These are phyloP conservation scores for Callionymus lyra DNA, from an alignment of 2,113 vertebrate genomes.

Conservation along the genomic window DNA sequence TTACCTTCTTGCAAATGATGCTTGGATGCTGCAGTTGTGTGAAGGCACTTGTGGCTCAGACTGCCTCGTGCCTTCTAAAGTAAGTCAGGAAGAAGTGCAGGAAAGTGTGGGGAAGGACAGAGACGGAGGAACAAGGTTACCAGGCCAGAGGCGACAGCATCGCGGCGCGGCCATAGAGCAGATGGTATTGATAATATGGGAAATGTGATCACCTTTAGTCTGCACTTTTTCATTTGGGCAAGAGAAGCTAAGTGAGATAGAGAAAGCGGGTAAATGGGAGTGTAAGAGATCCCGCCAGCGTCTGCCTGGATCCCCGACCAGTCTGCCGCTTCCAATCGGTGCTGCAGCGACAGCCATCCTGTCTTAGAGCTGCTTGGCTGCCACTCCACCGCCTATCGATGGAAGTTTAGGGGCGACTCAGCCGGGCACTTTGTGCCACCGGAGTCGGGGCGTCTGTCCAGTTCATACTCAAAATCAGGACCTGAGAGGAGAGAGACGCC, in stretches of 20 bases:
- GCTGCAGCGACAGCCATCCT: constrained; percentile 66
- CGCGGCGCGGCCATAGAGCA: constrained; percentile 29
- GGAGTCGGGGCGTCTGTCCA: constrained; percentile 80
- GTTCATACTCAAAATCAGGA: constrained; percentile 46
- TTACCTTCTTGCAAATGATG: too few species aligned
- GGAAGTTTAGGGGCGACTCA: constrained; percentile 47
- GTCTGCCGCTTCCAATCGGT: constrained; percentile 45
- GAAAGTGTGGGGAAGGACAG: constrained; percentile 15
- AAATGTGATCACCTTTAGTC: constrained; percentile 62
- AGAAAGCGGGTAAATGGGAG: constrained; percentile 16
- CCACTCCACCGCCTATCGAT: constrained; percentile 62
- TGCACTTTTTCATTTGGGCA: constrained; percentile 40
- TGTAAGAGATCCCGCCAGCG: constrained; percentile 44
- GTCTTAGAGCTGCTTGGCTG: constrained; percentile 53
- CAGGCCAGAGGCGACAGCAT: constrained; percentile 33
- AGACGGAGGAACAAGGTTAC: constrained; percentile 40
- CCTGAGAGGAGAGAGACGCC: constrained; percentile 43
- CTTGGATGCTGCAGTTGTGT: not conserved
- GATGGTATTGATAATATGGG: constrained; percentile 62
- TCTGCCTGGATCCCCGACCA: constrained; percentile 28
- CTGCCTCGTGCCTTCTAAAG: too few species aligned
- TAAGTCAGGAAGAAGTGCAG: constrained; percentile 7
- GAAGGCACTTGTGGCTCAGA: not conserved
- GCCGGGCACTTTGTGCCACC: constrained; percentile 52
- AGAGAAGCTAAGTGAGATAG: constrained; percentile 18